These are phyloP conservation scores for Dryocosmus kuriphilus DNA, from an alignment of 2,888 invertebrate genomes.

Conservation along the genomic window DNA sequence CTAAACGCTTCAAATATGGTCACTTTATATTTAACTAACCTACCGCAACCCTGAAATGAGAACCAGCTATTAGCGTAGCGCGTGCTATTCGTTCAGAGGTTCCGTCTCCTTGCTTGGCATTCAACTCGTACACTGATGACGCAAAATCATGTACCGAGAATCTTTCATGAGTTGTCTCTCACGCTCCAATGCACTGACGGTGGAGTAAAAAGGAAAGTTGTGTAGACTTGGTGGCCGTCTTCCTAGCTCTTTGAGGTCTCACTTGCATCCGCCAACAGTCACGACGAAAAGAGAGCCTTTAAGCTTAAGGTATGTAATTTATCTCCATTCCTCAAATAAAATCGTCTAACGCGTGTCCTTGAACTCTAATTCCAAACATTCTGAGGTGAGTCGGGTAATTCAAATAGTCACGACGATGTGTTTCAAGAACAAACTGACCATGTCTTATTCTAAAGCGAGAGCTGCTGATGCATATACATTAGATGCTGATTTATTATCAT, in stretches of 20 bases:
- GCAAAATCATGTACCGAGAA: constrained; percentile 52
- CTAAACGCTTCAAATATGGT: too few species aligned
- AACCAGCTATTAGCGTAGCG: constrained; percentile 65
- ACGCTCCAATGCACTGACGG: constrained; percentile 44
- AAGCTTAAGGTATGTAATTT: neutral
- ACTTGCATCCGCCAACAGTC: neutral
- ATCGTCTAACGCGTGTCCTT: neutral
- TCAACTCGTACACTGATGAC: constrained; percentile 50
- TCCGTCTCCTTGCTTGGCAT: constrained; percentile 49
- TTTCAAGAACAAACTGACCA: constrained; percentile 63
- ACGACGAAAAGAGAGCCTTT: neutral
- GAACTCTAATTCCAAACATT: constrained; percentile 7
- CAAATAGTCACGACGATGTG: constrained; percentile 41
- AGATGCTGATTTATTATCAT: neutral
- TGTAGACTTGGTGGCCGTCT: constrained; percentile 7
- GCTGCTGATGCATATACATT: constrained; percentile 42
- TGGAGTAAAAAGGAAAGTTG: constrained; percentile 43
- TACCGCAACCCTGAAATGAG: constrained; percentile 63
- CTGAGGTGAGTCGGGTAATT: neutral
- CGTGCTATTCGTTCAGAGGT: constrained; percentile 62
- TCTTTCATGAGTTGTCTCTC: constrained; percentile 50
- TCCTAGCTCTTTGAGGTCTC: constrained; percentile 1
- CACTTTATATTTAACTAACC: too few species aligned
- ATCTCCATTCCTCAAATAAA: constrained; percentile 2
- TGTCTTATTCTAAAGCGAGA: constrained; percentile 56